Evolutionary conservation across 2,888 invertebrate species (phyloP).

Genomic region (Xanthostigma xanthostigma): DNA sequence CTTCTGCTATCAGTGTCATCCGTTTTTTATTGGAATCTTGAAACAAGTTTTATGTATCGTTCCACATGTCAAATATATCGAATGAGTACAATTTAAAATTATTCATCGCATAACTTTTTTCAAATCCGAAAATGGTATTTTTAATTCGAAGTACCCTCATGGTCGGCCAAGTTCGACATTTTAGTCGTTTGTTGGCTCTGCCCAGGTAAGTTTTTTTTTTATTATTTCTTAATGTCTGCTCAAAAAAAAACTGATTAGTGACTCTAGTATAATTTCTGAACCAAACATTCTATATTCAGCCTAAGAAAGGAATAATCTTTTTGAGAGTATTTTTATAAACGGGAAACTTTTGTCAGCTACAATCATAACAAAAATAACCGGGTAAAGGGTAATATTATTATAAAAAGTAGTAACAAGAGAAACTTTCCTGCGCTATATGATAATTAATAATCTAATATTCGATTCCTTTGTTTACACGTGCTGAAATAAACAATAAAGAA

Average conservation of each 20-base stretch:
- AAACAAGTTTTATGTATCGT: not conserved
- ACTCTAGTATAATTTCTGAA: too few relatives aligned
- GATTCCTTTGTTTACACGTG: slow-evolving; percentile 25
- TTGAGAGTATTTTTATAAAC: too few relatives aligned
- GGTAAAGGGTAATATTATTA: too few relatives aligned
- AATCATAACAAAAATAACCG: too few relatives aligned
- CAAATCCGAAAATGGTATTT: not conserved
- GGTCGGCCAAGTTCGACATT: slow-evolving; percentile 21
- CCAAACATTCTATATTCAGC: too few relatives aligned
- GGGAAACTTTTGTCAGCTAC: too few relatives aligned
- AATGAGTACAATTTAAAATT: not conserved
- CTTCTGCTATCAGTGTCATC: not conserved
- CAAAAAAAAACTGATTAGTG: not conserved
- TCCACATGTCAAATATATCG: not conserved
- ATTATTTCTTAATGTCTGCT: not conserved
- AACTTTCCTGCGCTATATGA: too few relatives aligned
- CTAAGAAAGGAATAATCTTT: too few relatives aligned
- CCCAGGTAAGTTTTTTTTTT: slow-evolving; percentile 24
- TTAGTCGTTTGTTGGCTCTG: slow-evolving; percentile 23
- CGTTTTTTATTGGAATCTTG: not conserved
- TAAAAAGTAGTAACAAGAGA: too few relatives aligned
- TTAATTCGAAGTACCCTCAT: slow-evolving; percentile 12
- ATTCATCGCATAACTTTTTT: not conserved
- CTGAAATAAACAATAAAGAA: too few relatives aligned
- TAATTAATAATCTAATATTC: slow-evolving; percentile 12